Conservation (phyloP, 1,140 invertebrate genomes). For the Drosophila tani region DNA sequence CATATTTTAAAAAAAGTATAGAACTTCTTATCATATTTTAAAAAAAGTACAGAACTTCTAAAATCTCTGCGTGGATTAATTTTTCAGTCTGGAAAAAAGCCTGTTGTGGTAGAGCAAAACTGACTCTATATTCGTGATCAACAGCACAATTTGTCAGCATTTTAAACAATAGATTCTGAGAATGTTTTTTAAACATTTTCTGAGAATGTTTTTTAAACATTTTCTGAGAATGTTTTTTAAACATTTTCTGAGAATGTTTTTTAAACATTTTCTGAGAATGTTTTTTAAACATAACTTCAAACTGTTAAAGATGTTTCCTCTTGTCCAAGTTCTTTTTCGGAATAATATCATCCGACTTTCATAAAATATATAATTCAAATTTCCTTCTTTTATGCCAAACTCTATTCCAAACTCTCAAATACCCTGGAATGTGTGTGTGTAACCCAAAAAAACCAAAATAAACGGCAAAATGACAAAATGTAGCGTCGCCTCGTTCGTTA, state of each 20-base stretch:
- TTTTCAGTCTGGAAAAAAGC: too few species aligned
- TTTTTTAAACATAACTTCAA: not conserved
- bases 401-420: not conserved
- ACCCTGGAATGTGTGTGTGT: conserved; percentile 20
- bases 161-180: not conserved
- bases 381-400: not conserved
- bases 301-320: too few species aligned
- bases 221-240: not conserved
- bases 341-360: not conserved
- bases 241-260: not conserved
- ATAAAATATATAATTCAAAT: not conserved
- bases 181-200: not conserved
- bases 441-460: conserved; percentile 30
- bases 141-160: not conserved
- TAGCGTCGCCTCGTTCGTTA: conserved; percentile 49
- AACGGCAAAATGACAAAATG: conserved; percentile 71
- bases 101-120: too few species aligned
- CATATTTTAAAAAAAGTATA: not conserved
- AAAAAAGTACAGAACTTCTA: too few species aligned
- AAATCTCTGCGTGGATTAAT: too few species aligned
- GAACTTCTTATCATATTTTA: too few species aligned
- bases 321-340: not conserved
- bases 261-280: too few species aligned
- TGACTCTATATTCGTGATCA: not conserved
- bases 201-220: not conserved